Conservation (phyloP, 2,797 vertebrate genomes). For the Yasuhikotakia modesta region DNA sequence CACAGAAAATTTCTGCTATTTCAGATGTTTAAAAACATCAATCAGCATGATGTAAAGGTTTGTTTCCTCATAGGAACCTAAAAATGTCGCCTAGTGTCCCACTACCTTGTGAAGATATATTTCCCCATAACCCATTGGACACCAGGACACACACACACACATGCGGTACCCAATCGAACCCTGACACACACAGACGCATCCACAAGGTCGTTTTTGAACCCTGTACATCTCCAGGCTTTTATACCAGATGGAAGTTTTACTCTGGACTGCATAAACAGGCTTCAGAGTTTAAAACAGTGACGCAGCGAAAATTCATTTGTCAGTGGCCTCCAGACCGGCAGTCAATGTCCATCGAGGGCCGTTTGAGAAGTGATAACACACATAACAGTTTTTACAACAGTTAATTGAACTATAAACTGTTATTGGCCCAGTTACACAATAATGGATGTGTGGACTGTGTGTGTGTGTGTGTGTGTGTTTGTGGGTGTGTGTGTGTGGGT, state of each 20-base stretch:
- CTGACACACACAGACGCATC: conserved; percentile 34
- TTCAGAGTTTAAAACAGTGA: background rate
- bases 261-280: conserved; percentile 6
- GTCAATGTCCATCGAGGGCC: background rate
- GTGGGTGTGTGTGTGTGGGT: too few species aligned
- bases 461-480: too few species aligned
- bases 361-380: background rate
- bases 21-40: too few species aligned
- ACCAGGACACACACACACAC: conserved; percentile 4
- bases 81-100: too few species aligned
- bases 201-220: conserved; percentile 18
- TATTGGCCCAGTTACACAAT: background rate
- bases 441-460: background rate
- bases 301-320: background rate
- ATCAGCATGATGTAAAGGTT: too few species aligned
- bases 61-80: too few species aligned
- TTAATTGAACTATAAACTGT: background rate
- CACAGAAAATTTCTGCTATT: too few species aligned
- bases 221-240: conserved; percentile 2
- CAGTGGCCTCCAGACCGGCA: background rate
- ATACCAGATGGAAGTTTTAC: conserved; percentile 3
- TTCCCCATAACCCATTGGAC: too few species aligned
- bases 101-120: too few species aligned
- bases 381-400: background rate
- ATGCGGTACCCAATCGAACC: background rate